Evolutionary conservation across 1,140 invertebrate genomes (phyloP).

Genomic region (Ditylenchus dipsaci): DNA sequence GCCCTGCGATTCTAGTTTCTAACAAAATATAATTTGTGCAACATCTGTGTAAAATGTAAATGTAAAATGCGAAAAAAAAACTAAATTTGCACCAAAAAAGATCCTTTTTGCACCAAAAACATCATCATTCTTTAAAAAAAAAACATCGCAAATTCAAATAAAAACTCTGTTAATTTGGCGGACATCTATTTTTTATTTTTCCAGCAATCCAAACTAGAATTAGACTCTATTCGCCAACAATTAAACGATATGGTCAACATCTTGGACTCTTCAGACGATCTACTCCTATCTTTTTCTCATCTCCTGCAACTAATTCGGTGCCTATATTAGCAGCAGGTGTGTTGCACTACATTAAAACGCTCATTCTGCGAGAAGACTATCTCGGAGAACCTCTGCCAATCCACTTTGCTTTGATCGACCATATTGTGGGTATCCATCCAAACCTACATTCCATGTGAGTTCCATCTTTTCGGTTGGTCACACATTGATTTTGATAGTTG

Average conservation of each 20-base stretch:
- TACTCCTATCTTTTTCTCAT: conserved; percentile 29
- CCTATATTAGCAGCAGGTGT: conserved; percentile 89
- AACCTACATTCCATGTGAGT: conserved; percentile 83
- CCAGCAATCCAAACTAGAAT: conserved; percentile 70
- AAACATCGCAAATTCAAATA: no score
- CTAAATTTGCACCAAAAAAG: no score
- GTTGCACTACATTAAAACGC: conserved; percentile 75
- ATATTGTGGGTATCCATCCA: conserved; percentile 79
- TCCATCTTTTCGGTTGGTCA: neutral
- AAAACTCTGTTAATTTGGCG: no score
- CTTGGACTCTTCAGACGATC: conserved; percentile 28
- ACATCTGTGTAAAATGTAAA: no score
- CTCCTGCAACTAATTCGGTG: conserved; percentile 66
- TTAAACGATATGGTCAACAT: conserved; percentile 24
- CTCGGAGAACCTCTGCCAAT: conserved; percentile 92
- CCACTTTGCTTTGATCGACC: conserved; percentile 88
- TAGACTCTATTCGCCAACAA: conserved; percentile 77
- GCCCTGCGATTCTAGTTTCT: no score
- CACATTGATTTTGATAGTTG: neutral
- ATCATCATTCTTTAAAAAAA: no score
- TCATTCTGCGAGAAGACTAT: conserved; percentile 60
- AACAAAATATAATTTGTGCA: no score
- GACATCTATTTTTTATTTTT: no score
- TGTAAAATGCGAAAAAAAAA: no score
- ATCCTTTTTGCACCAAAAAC: no score